These are phyloP conservation scores for Drosophila putrida DNA, from an alignment of 2,888 invertebrate species.

Conservation along the genomic window DNA sequence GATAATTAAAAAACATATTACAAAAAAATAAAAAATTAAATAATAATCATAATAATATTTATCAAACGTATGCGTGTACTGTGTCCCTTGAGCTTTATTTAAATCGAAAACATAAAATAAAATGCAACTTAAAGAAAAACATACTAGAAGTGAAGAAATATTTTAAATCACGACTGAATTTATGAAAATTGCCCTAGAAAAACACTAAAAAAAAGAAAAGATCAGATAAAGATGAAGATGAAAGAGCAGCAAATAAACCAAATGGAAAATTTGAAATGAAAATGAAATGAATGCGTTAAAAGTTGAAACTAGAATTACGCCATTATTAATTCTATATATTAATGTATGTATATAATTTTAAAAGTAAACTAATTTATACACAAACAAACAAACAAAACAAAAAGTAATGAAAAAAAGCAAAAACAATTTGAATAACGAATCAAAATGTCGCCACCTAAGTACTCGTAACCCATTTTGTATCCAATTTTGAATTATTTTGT, in stretches of 20 bases:
- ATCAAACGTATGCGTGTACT: slow-evolving; percentile 4
- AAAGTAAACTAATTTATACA: slow-evolving; percentile 67
- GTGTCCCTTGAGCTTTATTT: slow-evolving; percentile 74
- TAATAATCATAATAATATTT: background rate
- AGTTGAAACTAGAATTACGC: slow-evolving; percentile 40
- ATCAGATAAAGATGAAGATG: background rate
- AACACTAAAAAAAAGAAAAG: slow-evolving; percentile 8
- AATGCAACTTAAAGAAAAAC: slow-evolving; percentile 18
- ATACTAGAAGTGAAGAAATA: slow-evolving; percentile 40
- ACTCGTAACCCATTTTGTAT: slow-evolving; percentile 69
- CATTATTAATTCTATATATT: slow-evolving; percentile 41
- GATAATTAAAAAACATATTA: slow-evolving; percentile 22
- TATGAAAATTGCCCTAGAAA: slow-evolving; percentile 73
- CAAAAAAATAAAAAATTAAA: background rate
- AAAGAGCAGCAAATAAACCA: slow-evolving; percentile 13
- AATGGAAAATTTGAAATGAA: slow-evolving; percentile 11
- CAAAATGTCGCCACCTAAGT: slow-evolving; percentile 69
- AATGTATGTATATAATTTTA: slow-evolving; percentile 68
- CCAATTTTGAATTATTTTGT: slow-evolving; percentile 71
- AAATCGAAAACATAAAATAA: slow-evolving; percentile 23
- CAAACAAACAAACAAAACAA: slow-evolving; percentile 8
- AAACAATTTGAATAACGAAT: slow-evolving; percentile 35
- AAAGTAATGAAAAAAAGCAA: background rate
- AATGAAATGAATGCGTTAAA: slow-evolving; percentile 26
- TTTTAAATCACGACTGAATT: slow-evolving; percentile 79